Evolutionary conservation across 2,797 vertebrate genomes (phyloP), one percentile per base, ranked within the genome.

Genomic region (Cryptoblepharus egeriae): DNA sequence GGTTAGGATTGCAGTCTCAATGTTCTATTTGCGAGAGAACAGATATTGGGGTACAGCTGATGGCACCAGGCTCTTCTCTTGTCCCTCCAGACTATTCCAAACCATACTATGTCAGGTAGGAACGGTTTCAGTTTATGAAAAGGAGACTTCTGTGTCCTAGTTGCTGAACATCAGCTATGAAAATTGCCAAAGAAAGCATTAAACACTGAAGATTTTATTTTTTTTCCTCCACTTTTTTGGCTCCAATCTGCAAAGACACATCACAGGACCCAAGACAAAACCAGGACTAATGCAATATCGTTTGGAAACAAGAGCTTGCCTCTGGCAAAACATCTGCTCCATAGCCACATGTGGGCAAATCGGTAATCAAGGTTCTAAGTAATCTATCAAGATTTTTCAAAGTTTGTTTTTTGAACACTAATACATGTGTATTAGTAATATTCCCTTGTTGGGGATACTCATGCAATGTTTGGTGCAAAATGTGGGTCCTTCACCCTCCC

Each of bases 401-500:
- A 70, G 42, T 7, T 86, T 85, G 42, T 83, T 74, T 30, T 71
- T 85, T 49, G 49, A 85, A 91, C 76, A 81, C 79, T 22, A 92
- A 85, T 32, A 83, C 68, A 88, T 90, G n/a, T n/a, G n/a, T n/a
- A n/a, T n/a, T n/a, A n/a, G n/a, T n/a, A n/a, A n/a, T n/a, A n/a
- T n/a, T n/a, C n/a, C n/a, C n/a, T n/a, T n/a, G n/a, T n/a, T n/a
- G n/a, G n/a, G n/a, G n/a, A n/a, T n/a, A n/a, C n/a, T n/a, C n/a
- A n/a, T n/a, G n/a, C n/a, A n/a, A n/a, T 88, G 88, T 84, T 78
- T 79, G 73, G 65, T 88, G 37, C 85, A 84, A 89, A 84, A 77
- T 86, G 78, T 77, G 88, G 87, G 15, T 26, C 6, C 61, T 9
- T 9, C 39, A 4, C 39, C 39, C 39, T 4, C 39, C 9, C 39